Evolutionary conservation across 92 coral and sea anemone species (phyloP), one percentile per base, ranked within the genome.

Genomic region (Porites cylindrica): DNA sequence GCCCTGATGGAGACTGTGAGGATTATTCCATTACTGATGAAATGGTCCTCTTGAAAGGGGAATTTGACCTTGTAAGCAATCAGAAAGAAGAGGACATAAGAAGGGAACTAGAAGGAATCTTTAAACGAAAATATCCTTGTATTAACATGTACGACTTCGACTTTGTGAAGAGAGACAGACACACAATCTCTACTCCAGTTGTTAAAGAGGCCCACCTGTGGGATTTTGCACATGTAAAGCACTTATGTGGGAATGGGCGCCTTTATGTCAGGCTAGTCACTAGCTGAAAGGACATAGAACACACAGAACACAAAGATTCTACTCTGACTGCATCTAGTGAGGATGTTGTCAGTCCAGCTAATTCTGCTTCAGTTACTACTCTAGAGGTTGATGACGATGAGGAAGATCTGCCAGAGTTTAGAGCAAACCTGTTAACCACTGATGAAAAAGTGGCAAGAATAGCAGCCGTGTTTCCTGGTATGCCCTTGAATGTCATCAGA

Each of bases 171-270:
- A 85, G 94, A 26, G 91, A 91, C 19, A 53, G 89, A 43, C 87
- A 91, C 80, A 88, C 74, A 23, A 83, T 91, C 19, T 78, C 86
- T 6, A 91, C 72, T n/a, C 92, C 94, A 79, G 51, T 91, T 19
- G 87, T 91, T 56, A 91, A 91, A 63, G 73, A 56, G 8, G 89
- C 71, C 68, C 91, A 87, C 64, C 61, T 70, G 26, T 91, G 94
- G 90, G 92, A 91, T 72, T 91, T 82, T 80, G 84, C 83, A 75
- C 94, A 87, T 68, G 87, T 87, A 2, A 91, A 91, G 76, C 91
- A 91, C 72, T 54, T 91, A 58, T 87, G 91, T 76, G 91, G 94
- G 23, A 72, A 61, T 16, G 91, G 94, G 24, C 81, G 83, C 47
- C 72, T 92, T 84, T 88, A 82, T 78, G 89, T 82, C 6, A 87